A percentile compares a stretch with the other conserved stretches of the same genome.
These are phyloP conservation scores for Hydraecia micacea DNA, from an alignment of 2,888 invertebrate genomes.

Conservation along the genomic window DNA sequence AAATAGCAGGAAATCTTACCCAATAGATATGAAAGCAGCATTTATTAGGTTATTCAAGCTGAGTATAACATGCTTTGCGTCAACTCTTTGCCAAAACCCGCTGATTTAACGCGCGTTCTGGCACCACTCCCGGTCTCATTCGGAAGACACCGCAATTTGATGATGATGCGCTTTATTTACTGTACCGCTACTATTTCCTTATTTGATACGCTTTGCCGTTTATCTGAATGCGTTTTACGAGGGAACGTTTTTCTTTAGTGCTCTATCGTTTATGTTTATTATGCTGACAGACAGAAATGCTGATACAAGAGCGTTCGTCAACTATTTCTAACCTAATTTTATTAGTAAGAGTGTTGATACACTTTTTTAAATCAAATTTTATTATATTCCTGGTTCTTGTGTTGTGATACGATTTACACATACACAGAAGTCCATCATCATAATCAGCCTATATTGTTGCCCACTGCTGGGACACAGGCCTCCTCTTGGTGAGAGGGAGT, in stretches of 20 bases:
- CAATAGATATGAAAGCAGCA: conserved; percentile 46
- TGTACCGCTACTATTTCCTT: conserved; percentile 56
- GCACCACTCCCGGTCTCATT: conserved; percentile 70
- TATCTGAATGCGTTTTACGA: conserved; percentile 40
- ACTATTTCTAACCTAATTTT: neutral
- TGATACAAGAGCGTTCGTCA: neutral
- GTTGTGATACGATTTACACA: neutral
- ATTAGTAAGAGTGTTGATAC: neutral
- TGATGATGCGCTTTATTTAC: conserved; percentile 61
- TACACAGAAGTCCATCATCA: too few species aligned
- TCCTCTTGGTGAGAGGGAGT: too few species aligned
- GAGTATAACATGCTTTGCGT: conserved; percentile 65
- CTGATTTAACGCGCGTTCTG: conserved; percentile 71
- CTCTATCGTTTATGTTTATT: conserved; percentile 36
- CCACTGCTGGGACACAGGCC: too few species aligned
- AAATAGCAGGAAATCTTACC: conserved; percentile 30
- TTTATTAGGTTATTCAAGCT: conserved; percentile 59
- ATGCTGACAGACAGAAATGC: conserved; percentile 5
- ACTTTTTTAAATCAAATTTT: conserved; percentile 1
- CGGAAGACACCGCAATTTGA: conserved; percentile 60
- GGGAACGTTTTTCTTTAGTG: conserved; percentile 22
- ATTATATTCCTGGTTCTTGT: neutral
- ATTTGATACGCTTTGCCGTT: conserved; percentile 26
- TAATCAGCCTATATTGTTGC: too few species aligned
- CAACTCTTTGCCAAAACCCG: conserved; percentile 76